Evolutionary conservation across 2,113 vertebrate species (phyloP).

Genomic region (Struthio camelus): DNA sequence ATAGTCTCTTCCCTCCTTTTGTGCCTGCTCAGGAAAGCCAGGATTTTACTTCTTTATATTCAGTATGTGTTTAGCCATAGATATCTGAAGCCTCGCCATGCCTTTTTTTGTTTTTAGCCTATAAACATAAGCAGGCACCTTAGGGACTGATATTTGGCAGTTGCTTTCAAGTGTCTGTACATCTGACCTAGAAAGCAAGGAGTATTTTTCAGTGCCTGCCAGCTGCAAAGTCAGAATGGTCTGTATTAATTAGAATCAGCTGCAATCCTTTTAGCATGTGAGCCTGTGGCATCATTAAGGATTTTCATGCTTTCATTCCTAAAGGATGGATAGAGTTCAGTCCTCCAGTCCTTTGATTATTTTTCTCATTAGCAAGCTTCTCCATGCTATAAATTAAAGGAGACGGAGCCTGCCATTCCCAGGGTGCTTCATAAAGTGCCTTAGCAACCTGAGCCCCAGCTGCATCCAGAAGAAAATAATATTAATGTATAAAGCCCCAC

Average conservation of each 20-base stretch:
- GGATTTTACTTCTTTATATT: background rate
- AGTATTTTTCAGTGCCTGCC: constrained; percentile 6
- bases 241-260: constrained; percentile 66
- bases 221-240: constrained; percentile 42
- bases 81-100: background rate
- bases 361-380: constrained; percentile 66
- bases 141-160: constrained; percentile 46
- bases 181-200: constrained; percentile 58
- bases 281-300: constrained; percentile 68
- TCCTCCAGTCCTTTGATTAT: constrained; percentile 60
- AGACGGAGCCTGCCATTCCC: constrained; percentile 41
- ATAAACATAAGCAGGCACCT: constrained; percentile 31
- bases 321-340: constrained; percentile 39
- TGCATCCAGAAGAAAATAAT: constrained; percentile 34
- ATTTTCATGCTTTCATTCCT: constrained; percentile 56
- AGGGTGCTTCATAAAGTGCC: constrained; percentile 39
- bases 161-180: constrained; percentile 34
- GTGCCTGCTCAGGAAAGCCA: background rate
- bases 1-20: background rate
- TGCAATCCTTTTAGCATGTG: constrained; percentile 31
- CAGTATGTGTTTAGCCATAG: background rate
- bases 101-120: background rate
- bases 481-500: background rate
- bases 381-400: constrained; percentile 51
- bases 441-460: constrained; percentile 58